Evolutionary conservation across 2,113 vertebrate genomes (phyloP).

Genomic region (Stigmatopora nigra): DNA sequence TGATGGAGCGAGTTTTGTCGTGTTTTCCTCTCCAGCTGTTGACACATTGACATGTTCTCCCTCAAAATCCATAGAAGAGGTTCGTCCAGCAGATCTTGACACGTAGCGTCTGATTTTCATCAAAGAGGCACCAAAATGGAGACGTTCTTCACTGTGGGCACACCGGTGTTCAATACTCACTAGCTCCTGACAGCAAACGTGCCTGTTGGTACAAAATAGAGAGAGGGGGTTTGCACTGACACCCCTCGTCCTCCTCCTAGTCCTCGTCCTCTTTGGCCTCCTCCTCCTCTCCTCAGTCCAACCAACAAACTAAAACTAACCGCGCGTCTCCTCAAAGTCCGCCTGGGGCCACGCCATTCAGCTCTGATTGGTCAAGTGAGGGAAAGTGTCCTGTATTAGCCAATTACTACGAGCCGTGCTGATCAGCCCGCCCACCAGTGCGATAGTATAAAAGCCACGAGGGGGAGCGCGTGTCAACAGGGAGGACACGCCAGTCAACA

Average conservation of each 20-base stretch:
- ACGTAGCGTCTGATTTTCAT: neutral
- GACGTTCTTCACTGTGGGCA: constrained; percentile 5
- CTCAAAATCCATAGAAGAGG: constrained; percentile 14
- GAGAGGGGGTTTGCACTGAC: constrained; percentile 39
- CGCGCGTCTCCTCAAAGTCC: constrained; percentile 66
- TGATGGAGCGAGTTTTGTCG: constrained; percentile 37
- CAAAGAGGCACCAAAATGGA: constrained; percentile 14
- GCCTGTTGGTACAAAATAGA: constrained; percentile 51
- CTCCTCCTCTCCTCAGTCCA: constrained; percentile 53
- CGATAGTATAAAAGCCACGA: constrained; percentile 29
- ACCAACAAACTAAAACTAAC: constrained; percentile 65
- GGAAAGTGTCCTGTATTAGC: constrained; percentile 35
- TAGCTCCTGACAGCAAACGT: constrained; percentile 47
- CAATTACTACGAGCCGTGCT: constrained; percentile 13
- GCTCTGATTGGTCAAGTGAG: constrained; percentile 37
- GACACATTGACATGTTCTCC: constrained; percentile 50
- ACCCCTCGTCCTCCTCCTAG: constrained; percentile 44
- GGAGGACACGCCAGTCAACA: neutral
- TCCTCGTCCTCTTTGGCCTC: constrained; percentile 37
- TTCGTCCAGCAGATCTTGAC: constrained; percentile 7
- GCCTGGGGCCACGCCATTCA: constrained; percentile 51
- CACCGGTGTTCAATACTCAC: constrained; percentile 27
- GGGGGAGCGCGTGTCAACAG: neutral
- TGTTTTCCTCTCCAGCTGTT: constrained; percentile 50
- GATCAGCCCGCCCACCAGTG: constrained; percentile 42